Evolutionary conservation across 2,797 vertebrate genomes (phyloP).

Genomic region (Propithecus perrieri): DNA sequence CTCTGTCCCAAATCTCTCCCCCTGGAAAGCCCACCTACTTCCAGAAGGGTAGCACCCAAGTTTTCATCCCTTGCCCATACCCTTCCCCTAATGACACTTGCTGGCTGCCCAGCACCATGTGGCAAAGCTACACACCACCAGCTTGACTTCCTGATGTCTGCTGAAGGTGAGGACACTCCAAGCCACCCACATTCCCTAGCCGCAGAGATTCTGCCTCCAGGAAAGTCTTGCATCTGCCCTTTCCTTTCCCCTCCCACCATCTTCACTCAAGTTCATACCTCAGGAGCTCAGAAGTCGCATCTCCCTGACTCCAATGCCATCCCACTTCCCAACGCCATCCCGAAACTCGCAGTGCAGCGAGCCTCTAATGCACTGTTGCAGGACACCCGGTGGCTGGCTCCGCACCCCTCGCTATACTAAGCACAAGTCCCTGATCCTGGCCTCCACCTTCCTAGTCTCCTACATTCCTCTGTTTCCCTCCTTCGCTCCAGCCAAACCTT

Average conservation of each 20-base stretch:
- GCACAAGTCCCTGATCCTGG: not conserved
- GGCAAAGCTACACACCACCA: not conserved
- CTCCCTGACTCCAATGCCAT: not conserved
- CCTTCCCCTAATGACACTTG: not conserved
- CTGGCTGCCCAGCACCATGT: not conserved
- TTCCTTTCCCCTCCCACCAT: not conserved
- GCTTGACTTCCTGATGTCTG: not conserved
- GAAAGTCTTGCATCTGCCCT: not conserved
- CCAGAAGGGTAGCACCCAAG: not conserved
- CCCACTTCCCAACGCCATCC: rapidly evolving
- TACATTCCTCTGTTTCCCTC: not conserved
- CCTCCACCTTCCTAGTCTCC: not conserved
- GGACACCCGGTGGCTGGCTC: not conserved
- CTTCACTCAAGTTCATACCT: not conserved
- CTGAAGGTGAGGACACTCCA: not conserved
- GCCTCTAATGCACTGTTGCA: rapidly evolving
- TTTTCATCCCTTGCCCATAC: not conserved
- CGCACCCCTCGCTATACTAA: rapidly evolving
- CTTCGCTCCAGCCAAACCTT: not conserved
- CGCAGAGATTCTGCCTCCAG: not conserved
- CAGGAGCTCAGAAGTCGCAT: no score
- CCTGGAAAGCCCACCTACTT: not conserved
- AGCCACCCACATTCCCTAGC: not conserved
- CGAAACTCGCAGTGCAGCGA: rapidly evolving
- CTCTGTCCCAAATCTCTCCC: not conserved